These are phyloP conservation scores for Atethmia centrago DNA, from an alignment of 2,888 invertebrate species.

Conservation along the genomic window DNA sequence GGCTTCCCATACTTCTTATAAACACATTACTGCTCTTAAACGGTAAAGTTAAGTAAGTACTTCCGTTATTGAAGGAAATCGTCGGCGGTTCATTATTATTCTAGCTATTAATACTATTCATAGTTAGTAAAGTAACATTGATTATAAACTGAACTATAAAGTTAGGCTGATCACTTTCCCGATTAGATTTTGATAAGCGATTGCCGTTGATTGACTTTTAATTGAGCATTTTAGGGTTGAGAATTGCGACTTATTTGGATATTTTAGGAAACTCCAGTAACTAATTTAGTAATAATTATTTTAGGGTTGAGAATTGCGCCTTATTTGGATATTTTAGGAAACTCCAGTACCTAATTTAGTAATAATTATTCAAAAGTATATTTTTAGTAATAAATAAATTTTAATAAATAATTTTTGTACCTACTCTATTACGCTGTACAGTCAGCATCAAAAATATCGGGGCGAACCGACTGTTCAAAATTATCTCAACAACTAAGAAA, in stretches of 20 bases:
- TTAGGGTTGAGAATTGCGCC: slow-evolving; percentile 9
- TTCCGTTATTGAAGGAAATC: slow-evolving; percentile 59
- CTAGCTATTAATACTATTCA: slow-evolving; percentile 51
- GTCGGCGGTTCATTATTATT: slow-evolving; percentile 53
- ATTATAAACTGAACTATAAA: slow-evolving; percentile 47
- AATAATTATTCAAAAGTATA: neutral
- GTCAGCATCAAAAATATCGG: no score
- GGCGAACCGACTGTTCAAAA: no score
- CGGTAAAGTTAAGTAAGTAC: slow-evolving; percentile 53
- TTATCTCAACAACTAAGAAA: no score
- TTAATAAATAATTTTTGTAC: neutral
- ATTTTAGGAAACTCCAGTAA: slow-evolving; percentile 2
- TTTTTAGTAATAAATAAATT: neutral
- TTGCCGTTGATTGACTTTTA: slow-evolving; percentile 43
- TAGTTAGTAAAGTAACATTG: slow-evolving; percentile 54
- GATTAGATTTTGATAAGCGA: slow-evolving; percentile 56
- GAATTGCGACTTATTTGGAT: neutral
- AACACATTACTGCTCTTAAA: slow-evolving; percentile 40
- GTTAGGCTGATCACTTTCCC: slow-evolving; percentile 31
- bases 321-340: slow-evolving; percentile 11
- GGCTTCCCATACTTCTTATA: slow-evolving; percentile 41
- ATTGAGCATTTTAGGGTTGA: slow-evolving; percentile 28
- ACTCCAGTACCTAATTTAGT: neutral
- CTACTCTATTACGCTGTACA: neutral
- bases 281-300: neutral